These are phyloP conservation scores for Ennomos quercinarius DNA, from an alignment of 2,888 invertebrate genomes.

Conservation along the genomic window DNA sequence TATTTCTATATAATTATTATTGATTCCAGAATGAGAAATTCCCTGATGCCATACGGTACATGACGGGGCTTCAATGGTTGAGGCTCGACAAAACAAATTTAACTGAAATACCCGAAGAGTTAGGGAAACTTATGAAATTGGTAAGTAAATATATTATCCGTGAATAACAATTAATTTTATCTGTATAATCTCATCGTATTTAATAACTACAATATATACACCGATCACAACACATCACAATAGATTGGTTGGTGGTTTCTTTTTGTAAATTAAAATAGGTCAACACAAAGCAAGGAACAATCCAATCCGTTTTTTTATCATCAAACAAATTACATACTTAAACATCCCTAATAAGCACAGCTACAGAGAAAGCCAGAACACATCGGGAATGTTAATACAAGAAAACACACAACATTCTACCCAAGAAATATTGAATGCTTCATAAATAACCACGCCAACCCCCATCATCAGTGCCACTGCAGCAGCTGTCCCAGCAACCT, in stretches of 20 bases:
- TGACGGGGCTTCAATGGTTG: conserved; percentile 99
- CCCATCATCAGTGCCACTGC: too few species aligned
- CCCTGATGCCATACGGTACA: conserved; percentile 95
- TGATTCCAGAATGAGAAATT: conserved; percentile 91
- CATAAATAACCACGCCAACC: too few species aligned
- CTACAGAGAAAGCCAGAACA: too few species aligned
- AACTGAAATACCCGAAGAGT: conserved; percentile 95
- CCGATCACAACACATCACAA: too few species aligned
- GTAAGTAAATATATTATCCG: conserved; percentile 69
- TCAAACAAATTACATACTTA: not conserved
- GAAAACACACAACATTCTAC: too few species aligned
- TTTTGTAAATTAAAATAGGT: conserved; percentile 2
- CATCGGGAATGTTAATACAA: too few species aligned
- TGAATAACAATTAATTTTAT: too few species aligned
- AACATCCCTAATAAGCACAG: too few species aligned
- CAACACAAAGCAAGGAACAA: not conserved
- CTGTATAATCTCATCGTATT: too few species aligned
- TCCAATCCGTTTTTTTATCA: not conserved
- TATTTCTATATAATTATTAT: conserved; percentile 46
- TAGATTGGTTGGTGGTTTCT: not conserved
- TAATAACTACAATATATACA: too few species aligned
- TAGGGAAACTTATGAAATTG: conserved; percentile 96
- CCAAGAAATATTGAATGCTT: too few species aligned
- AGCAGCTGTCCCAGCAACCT: too few species aligned
- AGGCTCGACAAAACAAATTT: conserved; percentile 96